A percentile compares a stretch with the other conserved stretches of the same genome.
These are phyloP conservation scores for Drosophila demipolita DNA, from an alignment of 2,888 invertebrate genomes.

Conservation along the genomic window DNA sequence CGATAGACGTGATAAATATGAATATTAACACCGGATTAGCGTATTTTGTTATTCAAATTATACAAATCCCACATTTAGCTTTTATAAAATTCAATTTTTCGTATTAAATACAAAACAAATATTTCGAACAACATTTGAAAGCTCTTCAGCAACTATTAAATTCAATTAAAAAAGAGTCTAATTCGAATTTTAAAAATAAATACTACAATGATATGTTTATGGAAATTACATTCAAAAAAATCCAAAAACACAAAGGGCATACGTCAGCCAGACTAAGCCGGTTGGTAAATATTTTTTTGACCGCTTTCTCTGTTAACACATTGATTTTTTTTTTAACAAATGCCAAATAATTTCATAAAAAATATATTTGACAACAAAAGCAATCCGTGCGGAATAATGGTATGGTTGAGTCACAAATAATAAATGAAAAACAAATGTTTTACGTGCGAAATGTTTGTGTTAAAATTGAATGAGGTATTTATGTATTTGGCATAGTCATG, in stretches of 20 bases:
- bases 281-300: conserved; percentile 43
- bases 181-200: not conserved
- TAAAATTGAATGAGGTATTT: conserved; percentile 34
- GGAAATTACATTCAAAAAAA: not conserved
- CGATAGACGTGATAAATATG: not conserved
- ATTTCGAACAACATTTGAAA: not conserved
- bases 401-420: conserved; percentile 16
- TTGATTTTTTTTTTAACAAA: conserved; percentile 30
- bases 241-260: conserved; percentile 44
- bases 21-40: too few species aligned
- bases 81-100: not conserved
- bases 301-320: conserved; percentile 47
- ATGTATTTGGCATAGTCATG: conserved; percentile 20
- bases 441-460: conserved; percentile 42
- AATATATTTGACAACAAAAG: conserved; percentile 37
- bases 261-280: conserved; percentile 43
- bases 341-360: conserved; percentile 39
- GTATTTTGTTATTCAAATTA: not conserved
- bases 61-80: not conserved
- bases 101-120: not conserved
- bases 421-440: conserved; percentile 14
- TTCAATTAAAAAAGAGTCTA: not conserved
- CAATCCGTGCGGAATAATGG: conserved; percentile 54
- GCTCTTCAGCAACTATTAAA: not conserved
- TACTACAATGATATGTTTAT: not conserved